phyloP scores from a whole-genome alignment of 2,113 vertebrate species.

The Halichoeres trimaculatus region DNA sequence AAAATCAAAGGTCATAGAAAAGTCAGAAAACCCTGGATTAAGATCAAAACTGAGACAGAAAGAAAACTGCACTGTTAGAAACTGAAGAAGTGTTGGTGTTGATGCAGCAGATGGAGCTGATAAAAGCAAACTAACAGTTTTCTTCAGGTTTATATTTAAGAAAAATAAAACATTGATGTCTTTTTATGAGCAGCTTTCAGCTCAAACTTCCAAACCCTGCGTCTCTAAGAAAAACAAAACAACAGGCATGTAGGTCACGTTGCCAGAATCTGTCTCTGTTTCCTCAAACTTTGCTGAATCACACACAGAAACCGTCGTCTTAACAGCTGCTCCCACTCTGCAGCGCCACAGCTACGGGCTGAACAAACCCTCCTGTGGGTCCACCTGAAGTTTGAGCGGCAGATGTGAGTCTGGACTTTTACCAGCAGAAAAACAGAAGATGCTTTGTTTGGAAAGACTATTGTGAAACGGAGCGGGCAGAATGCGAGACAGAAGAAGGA shows the following conservation, averaged over 20 bases:
- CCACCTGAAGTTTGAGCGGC: neutral
- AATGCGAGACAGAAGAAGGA: neutral
- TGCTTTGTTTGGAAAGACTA: neutral
- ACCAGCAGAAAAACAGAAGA: conserved; percentile 2
- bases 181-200: no score
- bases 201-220: no score
- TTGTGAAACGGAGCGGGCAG: neutral
- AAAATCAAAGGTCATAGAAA: neutral
- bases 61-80: neutral
- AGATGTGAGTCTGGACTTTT: neutral
- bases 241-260: no score
- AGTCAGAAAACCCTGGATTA: neutral
- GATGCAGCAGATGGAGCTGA: no score
- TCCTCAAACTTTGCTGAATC: no score
- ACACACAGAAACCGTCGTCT: no score
- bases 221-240: no score
- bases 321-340: neutral
- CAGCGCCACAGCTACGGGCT: conserved; percentile 1
- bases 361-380: neutral
- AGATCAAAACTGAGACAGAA: neutral
- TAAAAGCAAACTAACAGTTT: no score
- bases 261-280: no score
- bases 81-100: no score
- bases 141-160: no score
- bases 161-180: no score